These are phyloP conservation scores for Manis javanica DNA, from an alignment of 2,797 vertebrate species.

Conservation along the genomic window DNA sequence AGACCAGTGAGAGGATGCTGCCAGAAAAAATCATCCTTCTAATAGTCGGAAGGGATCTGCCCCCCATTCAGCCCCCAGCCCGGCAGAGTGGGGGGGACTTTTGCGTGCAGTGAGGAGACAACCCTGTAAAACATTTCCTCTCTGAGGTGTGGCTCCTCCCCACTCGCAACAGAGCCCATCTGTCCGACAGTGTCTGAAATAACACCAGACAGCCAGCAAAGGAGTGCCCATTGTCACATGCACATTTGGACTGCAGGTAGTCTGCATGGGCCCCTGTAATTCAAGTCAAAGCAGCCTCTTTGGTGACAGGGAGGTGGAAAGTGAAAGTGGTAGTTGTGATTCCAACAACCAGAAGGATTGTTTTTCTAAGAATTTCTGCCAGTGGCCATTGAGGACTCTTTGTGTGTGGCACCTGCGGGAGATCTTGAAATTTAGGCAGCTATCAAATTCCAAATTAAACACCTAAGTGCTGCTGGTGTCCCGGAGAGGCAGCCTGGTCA, in stretches of 20 bases:
- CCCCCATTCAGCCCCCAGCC: neutral
- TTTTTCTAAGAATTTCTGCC: constrained; percentile 70
- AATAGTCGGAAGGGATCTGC: neutral
- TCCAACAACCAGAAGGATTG: constrained; percentile 55
- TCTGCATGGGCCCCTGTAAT: constrained; percentile 48
- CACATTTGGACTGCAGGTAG: constrained; percentile 40
- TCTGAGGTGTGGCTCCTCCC: neutral
- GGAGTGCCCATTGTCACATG: constrained; percentile 62
- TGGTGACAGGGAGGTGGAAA: constrained; percentile 11
- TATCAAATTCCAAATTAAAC: constrained; percentile 74
- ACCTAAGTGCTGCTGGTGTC: neutral
- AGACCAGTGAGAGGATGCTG: neutral
- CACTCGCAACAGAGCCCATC: constrained; percentile 41
- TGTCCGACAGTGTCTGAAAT: constrained; percentile 68
- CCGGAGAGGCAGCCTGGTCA: neutral
- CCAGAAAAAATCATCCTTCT: neutral
- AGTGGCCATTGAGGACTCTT: constrained; percentile 36
- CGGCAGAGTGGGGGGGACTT: neutral
- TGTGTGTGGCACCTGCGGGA: constrained; percentile 22
- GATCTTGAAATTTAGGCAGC: constrained; percentile 61
- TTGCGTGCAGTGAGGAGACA: neutral
- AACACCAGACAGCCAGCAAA: neutral
- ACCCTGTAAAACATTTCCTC: neutral
- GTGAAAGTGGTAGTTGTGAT: constrained; percentile 38
- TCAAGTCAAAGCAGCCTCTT: constrained; percentile 68